Conservation (phyloP, 2,797 vertebrate genomes). For the Ctenopoma multispine region DNA sequence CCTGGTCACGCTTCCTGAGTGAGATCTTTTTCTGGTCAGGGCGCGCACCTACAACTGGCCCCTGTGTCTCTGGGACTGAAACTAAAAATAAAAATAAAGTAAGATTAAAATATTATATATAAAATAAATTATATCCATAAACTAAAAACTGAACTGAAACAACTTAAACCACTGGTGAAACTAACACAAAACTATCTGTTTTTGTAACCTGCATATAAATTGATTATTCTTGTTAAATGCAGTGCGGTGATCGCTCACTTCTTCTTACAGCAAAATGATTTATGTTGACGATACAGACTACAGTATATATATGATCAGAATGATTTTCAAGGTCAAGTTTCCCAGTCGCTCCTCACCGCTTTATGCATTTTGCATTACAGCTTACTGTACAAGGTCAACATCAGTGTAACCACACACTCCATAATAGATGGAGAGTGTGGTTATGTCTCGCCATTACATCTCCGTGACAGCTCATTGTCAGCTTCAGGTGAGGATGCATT, state of each 20-base stretch:
- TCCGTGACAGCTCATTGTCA: constrained; percentile 24
- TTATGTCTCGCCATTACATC: not conserved
- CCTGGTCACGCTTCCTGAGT: constrained; percentile 10
- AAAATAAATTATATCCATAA: too few relatives aligned
- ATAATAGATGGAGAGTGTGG: not conserved
- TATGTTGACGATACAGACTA: not conserved
- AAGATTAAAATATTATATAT: too few relatives aligned
- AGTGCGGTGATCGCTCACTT: too few relatives aligned
- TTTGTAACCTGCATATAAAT: too few relatives aligned
- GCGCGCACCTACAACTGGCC: constrained; percentile 14
- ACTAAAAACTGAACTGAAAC: too few relatives aligned
- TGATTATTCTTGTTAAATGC: too few relatives aligned
- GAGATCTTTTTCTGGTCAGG: constrained; percentile 41
- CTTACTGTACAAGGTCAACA: not conserved
- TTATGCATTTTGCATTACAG: not conserved
- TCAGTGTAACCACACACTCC: not conserved
- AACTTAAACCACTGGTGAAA: too few relatives aligned
- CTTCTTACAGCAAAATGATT: not conserved
- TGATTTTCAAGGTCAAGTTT: constrained; percentile 7
- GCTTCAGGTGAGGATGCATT: constrained; percentile 9
- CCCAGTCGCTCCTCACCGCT: not conserved
- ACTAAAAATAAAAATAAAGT: too few relatives aligned
- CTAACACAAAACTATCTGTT: too few relatives aligned
- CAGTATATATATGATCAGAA: constrained; percentile 1
- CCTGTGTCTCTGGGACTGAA: too few relatives aligned